Evolutionary conservation across 2,113 vertebrate genomes (phyloP), one percentile per base, ranked within the genome.

Genomic region (Psilopsiagon aurifrons): DNA sequence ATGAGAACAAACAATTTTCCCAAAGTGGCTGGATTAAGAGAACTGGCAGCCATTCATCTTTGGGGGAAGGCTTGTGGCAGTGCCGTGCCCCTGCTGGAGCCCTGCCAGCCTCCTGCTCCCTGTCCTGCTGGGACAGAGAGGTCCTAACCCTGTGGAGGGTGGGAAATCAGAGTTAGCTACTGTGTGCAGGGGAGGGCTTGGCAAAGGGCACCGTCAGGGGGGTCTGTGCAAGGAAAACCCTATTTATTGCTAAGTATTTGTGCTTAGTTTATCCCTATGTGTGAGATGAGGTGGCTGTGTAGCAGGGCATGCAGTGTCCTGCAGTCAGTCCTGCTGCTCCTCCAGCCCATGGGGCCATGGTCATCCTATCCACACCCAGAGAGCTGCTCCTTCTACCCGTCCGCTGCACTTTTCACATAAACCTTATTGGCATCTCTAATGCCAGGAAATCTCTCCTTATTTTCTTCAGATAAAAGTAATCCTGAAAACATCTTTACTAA

Each of bases 1-100:
- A 97, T 86, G 94, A 98, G 96, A 96, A 98, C 97, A 98, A 98
- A 98, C 97, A 95, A 95, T 98, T 97, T 97, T 95, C 94, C 95
- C 95, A 73, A 95, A 97, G 95, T 96, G 96, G 91, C 83, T 95
- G 88, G 91, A 97, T 97, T 97, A 94, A 89, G 88, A 90, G 96
- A 97, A 94, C 92, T 88, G 85, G 89, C 94, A 31, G 87, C 88
- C 91, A 97, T 96, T 95, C 97, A 83, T 97, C 97, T 97, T 95
- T 80, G 57, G 22, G 71, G 60, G 77, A 86, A 91, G 57, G 64
- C 75, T 79, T 81, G 49, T 71, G 92, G 83, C 88, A 91, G 55
- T 44, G 25, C 83, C 1, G 25, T 97, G 96, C 96, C 95, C 91
- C 79, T 11, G 33, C 90, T 96, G 93, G 69, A 87, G 75, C 27